phyloP scores from a whole-genome alignment of 2,888 invertebrate species.

The Xestia ashworthii region DNA sequence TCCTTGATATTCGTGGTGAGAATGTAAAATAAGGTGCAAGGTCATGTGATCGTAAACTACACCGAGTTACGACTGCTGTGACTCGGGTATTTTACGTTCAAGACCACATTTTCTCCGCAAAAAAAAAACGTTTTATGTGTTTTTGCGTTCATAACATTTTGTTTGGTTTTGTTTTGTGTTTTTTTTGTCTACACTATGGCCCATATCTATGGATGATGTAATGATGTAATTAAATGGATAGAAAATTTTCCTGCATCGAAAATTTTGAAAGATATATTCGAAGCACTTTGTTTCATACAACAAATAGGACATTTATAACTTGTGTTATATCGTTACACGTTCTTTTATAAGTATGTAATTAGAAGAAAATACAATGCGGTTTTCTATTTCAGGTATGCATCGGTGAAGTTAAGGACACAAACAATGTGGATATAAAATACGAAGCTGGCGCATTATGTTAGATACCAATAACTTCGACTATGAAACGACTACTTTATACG shows the following conservation, averaged over 20 bases:
- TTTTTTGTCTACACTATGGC: background rate
- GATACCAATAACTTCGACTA: slow-evolving; percentile 72
- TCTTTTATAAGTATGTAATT: background rate
- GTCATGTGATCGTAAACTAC: slow-evolving; percentile 43
- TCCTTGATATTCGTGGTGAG: slow-evolving; percentile 2
- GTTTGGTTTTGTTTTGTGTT: background rate
- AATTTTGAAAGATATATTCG: background rate
- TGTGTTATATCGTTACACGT: background rate
- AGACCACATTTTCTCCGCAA: slow-evolving; percentile 29
- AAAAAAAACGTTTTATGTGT: slow-evolving; percentile 36
- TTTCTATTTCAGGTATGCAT: slow-evolving; percentile 58
- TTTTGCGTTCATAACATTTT: slow-evolving; percentile 28
- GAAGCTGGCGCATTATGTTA: slow-evolving; percentile 75
- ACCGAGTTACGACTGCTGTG: slow-evolving; percentile 48
- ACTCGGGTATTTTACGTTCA: slow-evolving; percentile 45
- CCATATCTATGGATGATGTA: background rate
- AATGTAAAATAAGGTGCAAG: slow-evolving; percentile 26
- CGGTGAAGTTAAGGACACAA: slow-evolving; percentile 2
- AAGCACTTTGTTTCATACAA: background rate
- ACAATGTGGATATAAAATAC: slow-evolving; percentile 57
- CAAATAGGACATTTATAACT: background rate
- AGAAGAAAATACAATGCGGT: background rate
- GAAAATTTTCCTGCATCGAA: background rate
- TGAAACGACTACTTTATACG: slow-evolving; percentile 69
- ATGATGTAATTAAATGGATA: background rate